Evolutionary conservation across 2,113 vertebrate species (phyloP), one percentile per base, ranked within the genome.

Genomic region (Antennarius striatus): DNA sequence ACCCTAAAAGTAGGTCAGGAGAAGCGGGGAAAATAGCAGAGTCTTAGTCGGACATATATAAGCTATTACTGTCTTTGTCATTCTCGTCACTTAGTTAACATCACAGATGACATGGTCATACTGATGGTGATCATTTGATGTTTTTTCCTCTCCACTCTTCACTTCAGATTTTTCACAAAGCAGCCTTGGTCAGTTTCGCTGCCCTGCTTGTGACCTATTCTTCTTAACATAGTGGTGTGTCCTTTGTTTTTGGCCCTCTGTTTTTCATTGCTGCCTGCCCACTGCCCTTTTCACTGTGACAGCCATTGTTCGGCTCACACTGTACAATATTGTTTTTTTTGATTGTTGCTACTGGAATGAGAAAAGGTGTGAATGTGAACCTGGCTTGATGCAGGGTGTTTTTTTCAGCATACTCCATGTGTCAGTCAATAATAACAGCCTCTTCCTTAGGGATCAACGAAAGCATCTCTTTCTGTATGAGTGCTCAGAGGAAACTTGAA

Each of bases 1-100:
- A 50, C 30, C 30, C 29, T 58, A 16, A 71, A 88, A 79, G 73
- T 86, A 78, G 85, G 83, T 81, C 78, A 70, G 52, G 50, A 70
- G 22, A 59, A 22, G 11, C 11, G 60, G 56, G 56, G 10, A 22
- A 61, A 53, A 56, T 50, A 14, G 43, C 68, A 40, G 4, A 68
- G 45, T 68, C 66, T 54, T 32, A 69, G 43, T 28, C 67, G 53
- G 40, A 30, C 10, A 11, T 43, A 11, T 43, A 11, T 43, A 43
- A 11, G 10, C 3, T 36, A 4, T 36, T 4, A 36, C 32, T 36
- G 7, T 46, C 3, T 22, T 39, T 36, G 9, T 36, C 52, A 16
- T n/a, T 54, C 15, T 54, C 15, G 13, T 30, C 22, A 54, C 8
- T 52, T 52, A 28, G 10, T 30, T 54, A 11, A 10, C 10, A 17